Conservation (phyloP, 2,888 invertebrate species). For the Trissoscelio sp. region DNA sequence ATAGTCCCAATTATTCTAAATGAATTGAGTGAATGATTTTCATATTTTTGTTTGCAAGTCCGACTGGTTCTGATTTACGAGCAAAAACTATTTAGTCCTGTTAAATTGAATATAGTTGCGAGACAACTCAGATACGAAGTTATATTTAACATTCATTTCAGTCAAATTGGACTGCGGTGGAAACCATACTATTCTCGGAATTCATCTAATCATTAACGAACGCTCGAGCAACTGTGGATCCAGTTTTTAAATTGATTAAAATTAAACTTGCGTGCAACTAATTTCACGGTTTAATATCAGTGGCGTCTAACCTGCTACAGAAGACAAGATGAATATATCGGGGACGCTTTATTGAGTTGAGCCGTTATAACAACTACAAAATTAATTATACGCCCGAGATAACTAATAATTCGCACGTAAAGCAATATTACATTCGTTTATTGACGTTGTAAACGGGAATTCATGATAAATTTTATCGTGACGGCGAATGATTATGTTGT, state of each 20-base stretch:
- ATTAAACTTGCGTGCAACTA: conserved; percentile 14
- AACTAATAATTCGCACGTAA: conserved; percentile 11
- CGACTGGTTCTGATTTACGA: neutral
- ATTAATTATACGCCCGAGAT: conserved; percentile 26
- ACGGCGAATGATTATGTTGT: conserved; percentile 3
- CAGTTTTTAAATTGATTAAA: conserved; percentile 13
- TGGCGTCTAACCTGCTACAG: neutral
- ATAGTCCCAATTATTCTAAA: no score
- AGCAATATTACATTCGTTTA: conserved; percentile 6
- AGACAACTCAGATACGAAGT: neutral
- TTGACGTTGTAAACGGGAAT: neutral
- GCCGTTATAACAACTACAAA: conserved; percentile 12
- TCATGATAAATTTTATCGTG: conserved; percentile 14
- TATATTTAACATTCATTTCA: conserved; percentile 14
- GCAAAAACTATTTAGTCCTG: neutral
- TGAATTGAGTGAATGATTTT: no score
- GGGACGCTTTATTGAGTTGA: neutral
- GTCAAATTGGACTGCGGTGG: neutral
- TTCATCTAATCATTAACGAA: conserved; percentile 1
- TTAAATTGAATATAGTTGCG: conserved; percentile 5
- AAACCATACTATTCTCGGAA: neutral
- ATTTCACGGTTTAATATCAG: conserved; percentile 12
- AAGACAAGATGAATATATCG: neutral
- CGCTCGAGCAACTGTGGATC: neutral
- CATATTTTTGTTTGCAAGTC: no score